Base-by-base conservation (phyloP, 2,797 vertebrate genomes). In the Pseudotriccus pelzelni region DNA sequence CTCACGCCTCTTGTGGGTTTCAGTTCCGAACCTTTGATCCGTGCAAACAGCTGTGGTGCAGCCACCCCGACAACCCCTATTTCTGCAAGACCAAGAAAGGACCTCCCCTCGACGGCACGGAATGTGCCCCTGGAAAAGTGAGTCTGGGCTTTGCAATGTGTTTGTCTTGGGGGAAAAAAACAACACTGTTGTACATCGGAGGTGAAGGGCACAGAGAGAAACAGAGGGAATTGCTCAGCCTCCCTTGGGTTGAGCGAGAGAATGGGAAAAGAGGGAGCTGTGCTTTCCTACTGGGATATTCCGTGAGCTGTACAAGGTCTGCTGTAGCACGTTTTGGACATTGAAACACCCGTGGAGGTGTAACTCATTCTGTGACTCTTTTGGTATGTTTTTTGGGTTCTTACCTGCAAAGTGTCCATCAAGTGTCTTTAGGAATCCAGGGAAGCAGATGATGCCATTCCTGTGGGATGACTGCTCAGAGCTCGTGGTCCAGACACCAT, bases 1-100 rank as follows among this genome's bases (percentile, higher is more conserved):
- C 43, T 67, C 43, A 0, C 4, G 6, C 5, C 49, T 17, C 1
- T 53, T 44, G 50, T 92, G 18, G 91, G 10, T 98, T 98, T 52
- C 96, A 99, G 99, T 99, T 99, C 93, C 98, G 99, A 43, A 99
- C 99, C 5, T 99, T 99, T 43, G 99, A 99, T 97, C 99, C 99
- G 0, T 99, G 99, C 86, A 99, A 99, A 87, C 99, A 99, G 97
- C 96, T 99, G 64, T 99, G 99, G 99, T 99, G 99, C 94, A 99
- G 99, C 93, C 99, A 99, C 93, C 99, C 99, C 0, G 99, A 99
- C 91, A 99, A 99, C 95, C 99, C 99, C 1, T 99, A 99, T 90
- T 99, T 99, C 97, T 99, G 99, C 96, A 99, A 99, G 96, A 99
- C 99, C 41, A 99, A 99, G 97, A 99, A 99, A 36, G 99, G 99